Percentiles rank a stretch among this genome's conserved stretches.
Evolutionary conservation across 2,888 invertebrate species (phyloP).

Genomic region (Brachynemurus nebulosus): DNA sequence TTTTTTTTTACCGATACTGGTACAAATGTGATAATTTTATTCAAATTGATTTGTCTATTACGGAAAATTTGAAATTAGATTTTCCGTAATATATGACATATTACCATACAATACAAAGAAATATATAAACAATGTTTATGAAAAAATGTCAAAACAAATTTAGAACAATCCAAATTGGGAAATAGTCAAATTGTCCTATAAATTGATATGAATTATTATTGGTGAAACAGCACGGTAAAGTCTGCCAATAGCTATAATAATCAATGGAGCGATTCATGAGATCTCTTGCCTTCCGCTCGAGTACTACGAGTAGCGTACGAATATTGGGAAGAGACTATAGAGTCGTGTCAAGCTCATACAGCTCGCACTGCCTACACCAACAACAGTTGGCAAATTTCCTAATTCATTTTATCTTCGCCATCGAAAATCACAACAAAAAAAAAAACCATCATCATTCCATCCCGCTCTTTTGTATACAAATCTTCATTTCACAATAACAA

Average conservation of each 20-base stretch:
- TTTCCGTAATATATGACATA: no score
- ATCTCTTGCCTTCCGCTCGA: no score
- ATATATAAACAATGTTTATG: no score
- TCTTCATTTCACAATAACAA: slow-evolving; percentile 1
- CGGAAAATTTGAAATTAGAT: no score
- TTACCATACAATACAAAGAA: no score
- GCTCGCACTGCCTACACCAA: background rate
- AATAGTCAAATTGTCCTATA: slow-evolving; percentile 3
- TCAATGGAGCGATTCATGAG: slow-evolving; percentile 15
- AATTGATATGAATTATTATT: slow-evolving; percentile 2
- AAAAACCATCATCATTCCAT: background rate
- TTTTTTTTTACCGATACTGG: no score
- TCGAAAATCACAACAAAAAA: slow-evolving; percentile 1
- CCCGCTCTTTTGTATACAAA: no score
- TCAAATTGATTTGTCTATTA: no score
- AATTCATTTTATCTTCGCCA: slow-evolving; percentile 15
- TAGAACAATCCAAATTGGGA: background rate
- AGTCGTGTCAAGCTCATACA: background rate
- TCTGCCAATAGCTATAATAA: slow-evolving; percentile 21
- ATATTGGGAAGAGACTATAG: background rate
- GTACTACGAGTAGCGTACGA: background rate
- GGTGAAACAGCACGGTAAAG: background rate
- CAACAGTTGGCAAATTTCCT: slow-evolving; percentile 22
- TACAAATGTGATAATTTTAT: no score
- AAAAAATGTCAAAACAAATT: background rate